Conservation (phyloP, 2,797 vertebrate species). For the Pseudopleuronectes americanus region DNA sequence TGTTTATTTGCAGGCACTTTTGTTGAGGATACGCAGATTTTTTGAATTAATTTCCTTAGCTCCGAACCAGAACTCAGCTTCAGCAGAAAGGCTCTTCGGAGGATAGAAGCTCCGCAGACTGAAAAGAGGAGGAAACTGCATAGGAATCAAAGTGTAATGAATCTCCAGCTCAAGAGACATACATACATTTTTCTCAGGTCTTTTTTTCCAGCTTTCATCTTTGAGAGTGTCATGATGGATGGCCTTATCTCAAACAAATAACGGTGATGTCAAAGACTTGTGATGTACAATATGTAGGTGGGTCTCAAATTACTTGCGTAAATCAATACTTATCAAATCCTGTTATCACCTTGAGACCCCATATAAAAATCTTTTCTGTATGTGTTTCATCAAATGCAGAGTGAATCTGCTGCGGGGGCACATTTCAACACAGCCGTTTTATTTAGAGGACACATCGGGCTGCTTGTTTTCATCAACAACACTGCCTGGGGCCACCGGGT, state of each 20-base stretch:
- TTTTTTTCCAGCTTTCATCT: slow-evolving; percentile 34
- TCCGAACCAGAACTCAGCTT: slow-evolving; percentile 22
- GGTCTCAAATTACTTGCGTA: slow-evolving; percentile 67
- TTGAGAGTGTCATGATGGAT: slow-evolving; percentile 56
- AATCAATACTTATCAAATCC: slow-evolving; percentile 81
- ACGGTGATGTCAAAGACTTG: slow-evolving; percentile 59
- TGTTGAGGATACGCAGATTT: slow-evolving; percentile 47
- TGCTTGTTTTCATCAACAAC: slow-evolving; percentile 52
- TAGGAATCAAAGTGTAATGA: slow-evolving; percentile 43
- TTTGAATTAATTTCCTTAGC: slow-evolving; percentile 33
- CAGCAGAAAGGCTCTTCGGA: slow-evolving; percentile 36
- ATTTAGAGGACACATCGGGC: slow-evolving; percentile 51
- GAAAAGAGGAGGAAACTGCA: slow-evolving; percentile 27
- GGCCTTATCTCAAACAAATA: slow-evolving; percentile 63
- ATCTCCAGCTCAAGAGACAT: slow-evolving; percentile 10
- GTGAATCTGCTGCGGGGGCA: slow-evolving; percentile 59
- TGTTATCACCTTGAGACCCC: slow-evolving; percentile 70
- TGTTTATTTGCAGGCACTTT: slow-evolving; percentile 10
- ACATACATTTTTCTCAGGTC: background rate
- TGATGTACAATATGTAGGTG: slow-evolving; percentile 61
- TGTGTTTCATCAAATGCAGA: slow-evolving; percentile 65
- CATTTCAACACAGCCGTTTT: slow-evolving; percentile 49
- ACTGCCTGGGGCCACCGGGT: slow-evolving; percentile 38
- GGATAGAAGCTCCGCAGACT: slow-evolving; percentile 5
- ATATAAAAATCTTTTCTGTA: slow-evolving; percentile 59